Evolutionary conservation across 2,797 vertebrate species (phyloP).

Genomic region (Hypotaenidia philippensis): DNA sequence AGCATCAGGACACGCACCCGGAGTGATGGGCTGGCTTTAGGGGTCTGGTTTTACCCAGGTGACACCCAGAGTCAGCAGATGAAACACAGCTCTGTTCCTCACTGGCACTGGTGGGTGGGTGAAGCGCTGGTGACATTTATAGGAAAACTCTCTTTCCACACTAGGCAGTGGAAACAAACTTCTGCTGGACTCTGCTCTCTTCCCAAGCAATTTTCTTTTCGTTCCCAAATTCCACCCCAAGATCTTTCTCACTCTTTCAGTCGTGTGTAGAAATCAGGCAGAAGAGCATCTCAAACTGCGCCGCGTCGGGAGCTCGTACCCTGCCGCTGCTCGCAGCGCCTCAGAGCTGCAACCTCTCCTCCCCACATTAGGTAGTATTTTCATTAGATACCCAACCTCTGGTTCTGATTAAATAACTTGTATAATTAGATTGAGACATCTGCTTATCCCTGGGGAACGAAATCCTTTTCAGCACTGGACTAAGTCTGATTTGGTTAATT

Average conservation of each 20-base stretch:
- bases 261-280: accelerated
- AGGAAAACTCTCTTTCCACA: background rate
- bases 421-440: slow-evolving; percentile 62
- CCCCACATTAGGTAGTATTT: background rate
- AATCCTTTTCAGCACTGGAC: slow-evolving; percentile 61
- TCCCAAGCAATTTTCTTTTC: background rate
- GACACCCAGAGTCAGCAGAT: background rate
- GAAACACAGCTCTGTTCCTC: background rate
- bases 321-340: background rate
- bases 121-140: background rate
- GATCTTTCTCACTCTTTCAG: background rate
- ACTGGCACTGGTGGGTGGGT: background rate
- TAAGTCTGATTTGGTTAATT: slow-evolving; percentile 58
- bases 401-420: slow-evolving; percentile 67
- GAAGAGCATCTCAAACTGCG: background rate
- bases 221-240: background rate
- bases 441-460: slow-evolving; percentile 53
- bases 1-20: accelerated
- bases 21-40: background rate
- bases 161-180: background rate
- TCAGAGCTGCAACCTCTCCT: background rate
- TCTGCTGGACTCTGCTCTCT: background rate
- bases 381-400: slow-evolving; percentile 24
- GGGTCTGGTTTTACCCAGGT: background rate
- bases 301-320: background rate